Evolutionary conservation across 2,797 vertebrate genomes (phyloP), one percentile per base, ranked within the genome.

Genomic region (Esox lucius): DNA sequence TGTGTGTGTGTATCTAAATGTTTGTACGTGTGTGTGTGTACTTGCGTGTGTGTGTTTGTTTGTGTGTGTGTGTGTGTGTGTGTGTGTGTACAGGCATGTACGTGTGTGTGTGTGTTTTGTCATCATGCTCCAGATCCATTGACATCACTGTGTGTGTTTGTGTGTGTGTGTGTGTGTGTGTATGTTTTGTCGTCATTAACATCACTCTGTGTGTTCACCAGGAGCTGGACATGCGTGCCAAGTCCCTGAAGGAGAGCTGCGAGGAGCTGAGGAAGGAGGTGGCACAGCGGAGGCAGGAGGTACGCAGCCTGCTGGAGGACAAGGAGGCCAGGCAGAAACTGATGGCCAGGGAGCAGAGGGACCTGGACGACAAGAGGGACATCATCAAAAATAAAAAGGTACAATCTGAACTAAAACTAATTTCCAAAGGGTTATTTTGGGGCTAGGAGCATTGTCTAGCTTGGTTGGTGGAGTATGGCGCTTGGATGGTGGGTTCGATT

Each of bases 211-310:
- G 39, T 73, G 12, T 72, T 15, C 35, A 84, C 75, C 88, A 98
- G 97, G 92, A 96, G 83, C 71, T 90, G 17, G 90, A 95, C 73
- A 93, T 87, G 75, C 94, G 87, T 85, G 88, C 85, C 64, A 91
- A 89, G 76, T 39, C 83, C 39, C 71, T 98, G 75, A 95, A 86
- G 86, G 95, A 97, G 74, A 94, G 81, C 75, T 92, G 84, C 73
- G 95, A 97, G 80, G 94, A 95, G 70, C 87, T 98, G 80, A 93
- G 82, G 80, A 94, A 92, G 87, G 97, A 98, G 87, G 89, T 94
- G 33, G 77, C 83, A 6, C 94, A 95, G 78, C 95, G 92, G 81
- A 94, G 91, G 74, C 80, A 90, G 75, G 96, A 98, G 91, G 90
- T 96, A 83, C 91, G 92, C 88, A 88, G 80, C 81, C 87, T 97